These are phyloP conservation scores for Moxostoma hubbsi DNA, from an alignment of 2,797 vertebrate species.

Conservation along the genomic window DNA sequence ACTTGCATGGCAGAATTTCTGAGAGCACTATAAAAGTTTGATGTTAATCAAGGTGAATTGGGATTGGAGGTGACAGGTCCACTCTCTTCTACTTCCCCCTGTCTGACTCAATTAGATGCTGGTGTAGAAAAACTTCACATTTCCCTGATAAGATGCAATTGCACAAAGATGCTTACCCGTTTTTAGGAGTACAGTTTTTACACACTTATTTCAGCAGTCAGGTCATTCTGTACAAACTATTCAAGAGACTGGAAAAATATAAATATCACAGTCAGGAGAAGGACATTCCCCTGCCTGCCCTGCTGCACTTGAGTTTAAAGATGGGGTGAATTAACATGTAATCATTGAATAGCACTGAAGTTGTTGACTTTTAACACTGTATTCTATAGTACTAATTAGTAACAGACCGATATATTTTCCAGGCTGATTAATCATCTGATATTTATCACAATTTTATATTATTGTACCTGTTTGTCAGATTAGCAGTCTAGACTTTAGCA, in stretches of 20 bases:
- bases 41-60: constrained; percentile 95
- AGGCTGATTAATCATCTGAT: too few relatives aligned
- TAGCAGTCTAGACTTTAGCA: too few relatives aligned
- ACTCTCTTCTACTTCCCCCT: constrained; percentile 98
- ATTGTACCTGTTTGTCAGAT: too few relatives aligned
- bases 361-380: too few relatives aligned
- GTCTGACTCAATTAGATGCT: constrained; percentile 75
- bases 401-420: too few relatives aligned
- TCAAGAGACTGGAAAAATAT: not conserved
- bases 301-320: not conserved
- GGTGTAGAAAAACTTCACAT: constrained; percentile 10
- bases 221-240: not conserved
- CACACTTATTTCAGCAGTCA: not conserved
- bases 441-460: too few relatives aligned
- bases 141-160: constrained; percentile 31
- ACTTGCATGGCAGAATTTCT: constrained; percentile 85
- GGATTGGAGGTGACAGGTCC: constrained; percentile 97
- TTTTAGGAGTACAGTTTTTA: constrained; percentile 16
- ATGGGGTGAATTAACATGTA: not conserved
- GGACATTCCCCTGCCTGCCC: too few relatives aligned
- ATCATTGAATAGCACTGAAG: too few relatives aligned
- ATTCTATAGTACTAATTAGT: too few relatives aligned
- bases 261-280: not conserved
- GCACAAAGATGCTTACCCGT: constrained; percentile 13
- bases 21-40: constrained; percentile 98